These are phyloP conservation scores for Notocelia uddmanniana DNA, from an alignment of 2,888 invertebrate genomes.

Conservation along the genomic window DNA sequence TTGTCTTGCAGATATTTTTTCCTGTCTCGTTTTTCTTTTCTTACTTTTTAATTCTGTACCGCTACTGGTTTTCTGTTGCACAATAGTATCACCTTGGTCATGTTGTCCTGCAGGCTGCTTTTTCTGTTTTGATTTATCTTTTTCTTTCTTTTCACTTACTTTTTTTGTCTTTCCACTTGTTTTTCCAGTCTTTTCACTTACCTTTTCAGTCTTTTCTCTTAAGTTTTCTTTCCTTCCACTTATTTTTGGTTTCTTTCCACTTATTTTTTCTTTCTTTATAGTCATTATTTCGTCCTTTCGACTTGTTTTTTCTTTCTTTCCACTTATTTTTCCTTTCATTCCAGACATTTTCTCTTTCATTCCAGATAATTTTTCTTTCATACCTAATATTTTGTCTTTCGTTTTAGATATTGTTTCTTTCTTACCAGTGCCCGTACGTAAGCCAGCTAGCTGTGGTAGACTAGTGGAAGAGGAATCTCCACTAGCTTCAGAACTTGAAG, in stretches of 20 bases:
- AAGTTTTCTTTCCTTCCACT: neutral
- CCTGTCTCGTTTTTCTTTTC: neutral
- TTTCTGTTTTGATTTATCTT: neutral
- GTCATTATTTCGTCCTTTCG: neutral
- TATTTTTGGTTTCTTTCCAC: neutral
- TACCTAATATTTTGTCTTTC: too few relatives aligned
- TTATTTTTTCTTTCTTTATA: neutral
- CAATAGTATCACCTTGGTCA: neutral
- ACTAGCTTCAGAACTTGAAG: neutral
- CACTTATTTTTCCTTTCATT: too few relatives aligned
- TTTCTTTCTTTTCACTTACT: neutral
- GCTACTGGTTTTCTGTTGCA: neutral
- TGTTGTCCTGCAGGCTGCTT: neutral
- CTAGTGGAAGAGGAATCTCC: neutral
- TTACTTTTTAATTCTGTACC: neutral
- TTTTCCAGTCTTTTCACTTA: neutral
- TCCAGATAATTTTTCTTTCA: too few relatives aligned
- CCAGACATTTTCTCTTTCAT: too few relatives aligned
- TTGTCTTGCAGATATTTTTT: neutral
- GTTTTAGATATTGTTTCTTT: too few relatives aligned
- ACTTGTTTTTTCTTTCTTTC: neutral
- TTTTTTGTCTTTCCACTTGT: neutral
- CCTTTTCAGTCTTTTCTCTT: too few relatives aligned
- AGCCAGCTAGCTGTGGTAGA: too few relatives aligned
- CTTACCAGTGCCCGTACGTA: too few relatives aligned